phyloP scores from a whole-genome alignment of 2,113 vertebrate species.

The Apodemus sylvaticus region DNA sequence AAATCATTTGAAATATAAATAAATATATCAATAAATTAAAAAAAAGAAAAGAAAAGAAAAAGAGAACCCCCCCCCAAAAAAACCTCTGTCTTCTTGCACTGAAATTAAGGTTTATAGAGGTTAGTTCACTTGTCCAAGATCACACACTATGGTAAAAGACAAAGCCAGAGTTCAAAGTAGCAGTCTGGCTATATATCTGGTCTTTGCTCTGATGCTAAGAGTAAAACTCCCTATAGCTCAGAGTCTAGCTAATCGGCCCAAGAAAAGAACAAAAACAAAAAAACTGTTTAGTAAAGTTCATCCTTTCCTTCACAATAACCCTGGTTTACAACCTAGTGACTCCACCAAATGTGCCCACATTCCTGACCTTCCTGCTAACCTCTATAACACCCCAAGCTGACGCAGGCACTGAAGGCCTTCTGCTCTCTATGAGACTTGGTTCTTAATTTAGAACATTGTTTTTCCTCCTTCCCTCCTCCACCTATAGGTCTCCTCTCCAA shows the following conservation, averaged over 20 bases:
- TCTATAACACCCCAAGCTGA: neutral
- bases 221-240: conserved; percentile 45
- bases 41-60: too few relatives aligned
- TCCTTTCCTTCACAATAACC: neutral
- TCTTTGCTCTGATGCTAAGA: neutral
- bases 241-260: neutral
- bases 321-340: neutral
- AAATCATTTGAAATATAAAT: too few relatives aligned
- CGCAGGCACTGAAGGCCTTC: neutral
- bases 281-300: neutral
- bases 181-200: neutral
- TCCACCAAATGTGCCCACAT: neutral
- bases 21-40: too few relatives aligned
- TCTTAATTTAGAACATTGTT: conserved; percentile 5
- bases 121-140: conserved; percentile 19
- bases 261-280: neutral
- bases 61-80: too few relatives aligned
- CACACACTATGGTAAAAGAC: neutral
- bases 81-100: neutral
- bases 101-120: conserved; percentile 25
- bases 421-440: conserved; percentile 28
- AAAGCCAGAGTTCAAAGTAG: neutral
- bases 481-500: conserved; percentile 44
- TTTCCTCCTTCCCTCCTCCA: neutral
- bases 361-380: neutral